Evolutionary conservation across 2,113 vertebrate genomes (phyloP).

Genomic region (Xyrauchen texanus): DNA sequence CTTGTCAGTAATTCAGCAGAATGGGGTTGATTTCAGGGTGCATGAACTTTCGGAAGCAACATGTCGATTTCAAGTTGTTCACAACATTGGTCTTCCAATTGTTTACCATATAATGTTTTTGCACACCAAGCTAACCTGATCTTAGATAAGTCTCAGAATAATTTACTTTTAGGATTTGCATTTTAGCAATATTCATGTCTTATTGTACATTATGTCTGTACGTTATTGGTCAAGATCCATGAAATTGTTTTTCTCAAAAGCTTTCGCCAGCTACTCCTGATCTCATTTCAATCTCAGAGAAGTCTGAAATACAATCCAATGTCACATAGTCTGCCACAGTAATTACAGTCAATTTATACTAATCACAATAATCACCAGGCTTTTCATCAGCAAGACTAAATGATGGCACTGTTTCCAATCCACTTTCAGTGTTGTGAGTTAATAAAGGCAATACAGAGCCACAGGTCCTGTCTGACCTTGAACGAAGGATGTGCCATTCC

Average conservation of each 20-base stretch:
- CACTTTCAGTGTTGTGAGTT: neutral
- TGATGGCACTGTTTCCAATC: conserved; percentile 13
- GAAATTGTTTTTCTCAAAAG: neutral
- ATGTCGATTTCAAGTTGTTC: no score
- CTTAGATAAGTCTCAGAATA: no score
- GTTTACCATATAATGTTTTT: no score
- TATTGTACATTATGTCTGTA: no score
- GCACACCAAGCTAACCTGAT: no score
- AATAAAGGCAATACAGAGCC: conserved; percentile 1
- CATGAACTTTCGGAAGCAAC: no score
- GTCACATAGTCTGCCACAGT: conserved; percentile 13
- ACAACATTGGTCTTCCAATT: no score
- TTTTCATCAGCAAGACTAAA: conserved; percentile 10
- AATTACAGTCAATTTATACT: conserved; percentile 28
- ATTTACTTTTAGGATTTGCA: no score
- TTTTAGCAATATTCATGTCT: no score
- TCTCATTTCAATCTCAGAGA: conserved; percentile 8
- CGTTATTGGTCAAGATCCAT: neutral
- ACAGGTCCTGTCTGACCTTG: conserved; percentile 46
- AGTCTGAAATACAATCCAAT: conserved; percentile 19
- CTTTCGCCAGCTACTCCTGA: neutral
- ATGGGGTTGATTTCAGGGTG: no score
- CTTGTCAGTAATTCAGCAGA: no score
- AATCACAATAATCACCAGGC: conserved; percentile 23
- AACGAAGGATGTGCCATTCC: neutral